Conservation (phyloP, 2,113 vertebrate species). For the Hippolais icterina region DNA sequence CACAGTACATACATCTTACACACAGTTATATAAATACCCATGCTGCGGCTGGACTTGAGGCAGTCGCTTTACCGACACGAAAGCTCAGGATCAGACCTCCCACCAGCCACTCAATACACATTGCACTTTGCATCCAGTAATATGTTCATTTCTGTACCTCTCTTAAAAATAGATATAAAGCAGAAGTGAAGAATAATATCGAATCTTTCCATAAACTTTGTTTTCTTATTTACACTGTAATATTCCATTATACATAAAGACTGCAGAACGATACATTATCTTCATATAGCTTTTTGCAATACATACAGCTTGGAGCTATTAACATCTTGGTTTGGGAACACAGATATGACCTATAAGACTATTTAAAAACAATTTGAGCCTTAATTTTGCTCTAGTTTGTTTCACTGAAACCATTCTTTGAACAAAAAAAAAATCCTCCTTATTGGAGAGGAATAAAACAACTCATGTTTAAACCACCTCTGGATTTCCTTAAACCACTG, state of each 20-base stretch:
- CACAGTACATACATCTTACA: constrained; percentile 62
- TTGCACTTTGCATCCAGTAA: constrained; percentile 73
- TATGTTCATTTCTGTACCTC: constrained; percentile 78
- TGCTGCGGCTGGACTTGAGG: constrained; percentile 25
- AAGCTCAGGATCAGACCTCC: constrained; percentile 15
- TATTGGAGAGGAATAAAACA: constrained; percentile 47
- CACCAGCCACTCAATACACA: constrained; percentile 38
- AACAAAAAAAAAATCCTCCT: constrained; percentile 61
- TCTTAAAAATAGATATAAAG: constrained; percentile 86
- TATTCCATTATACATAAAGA: constrained; percentile 80
- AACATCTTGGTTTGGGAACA: constrained; percentile 67
- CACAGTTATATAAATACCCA: constrained; percentile 62
- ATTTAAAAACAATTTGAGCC: constrained; percentile 63
- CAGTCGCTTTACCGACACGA: not conserved
- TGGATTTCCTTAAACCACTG: constrained; percentile 67
- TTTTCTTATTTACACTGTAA: constrained; percentile 81
- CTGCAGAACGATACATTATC: constrained; percentile 70
- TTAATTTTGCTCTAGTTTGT: constrained; percentile 71
- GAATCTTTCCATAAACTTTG: constrained; percentile 80
- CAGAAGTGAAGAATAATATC: constrained; percentile 79
- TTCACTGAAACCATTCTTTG: constrained; percentile 80
- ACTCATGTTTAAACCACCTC: constrained; percentile 59
- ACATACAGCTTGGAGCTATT: constrained; percentile 73
- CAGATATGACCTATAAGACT: constrained; percentile 70
- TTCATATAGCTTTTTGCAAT: constrained; percentile 76